phyloP scores from a whole-genome alignment of 2,888 invertebrate genomes.

The Aleiodes alternator region DNA sequence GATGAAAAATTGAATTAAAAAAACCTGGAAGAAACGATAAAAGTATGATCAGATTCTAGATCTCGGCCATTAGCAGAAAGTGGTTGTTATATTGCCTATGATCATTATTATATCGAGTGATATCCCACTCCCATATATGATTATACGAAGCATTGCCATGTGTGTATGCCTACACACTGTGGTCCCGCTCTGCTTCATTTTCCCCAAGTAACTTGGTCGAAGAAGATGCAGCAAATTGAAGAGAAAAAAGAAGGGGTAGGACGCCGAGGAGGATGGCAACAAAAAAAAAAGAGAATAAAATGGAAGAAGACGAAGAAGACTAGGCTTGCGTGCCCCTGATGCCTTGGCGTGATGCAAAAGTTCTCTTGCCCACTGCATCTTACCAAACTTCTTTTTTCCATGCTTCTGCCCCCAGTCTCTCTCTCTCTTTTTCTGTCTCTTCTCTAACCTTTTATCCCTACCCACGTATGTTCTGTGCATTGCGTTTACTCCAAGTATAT shows the following conservation, averaged over 20 bases:
- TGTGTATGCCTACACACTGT: slow-evolving; percentile 23
- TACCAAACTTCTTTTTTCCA: slow-evolving; percentile 43
- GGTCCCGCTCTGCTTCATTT: slow-evolving; percentile 35
- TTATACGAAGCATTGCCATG: slow-evolving; percentile 61
- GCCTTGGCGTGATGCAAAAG: slow-evolving; percentile 65
- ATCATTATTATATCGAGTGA: slow-evolving; percentile 65
- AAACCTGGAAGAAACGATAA: slow-evolving; percentile 20
- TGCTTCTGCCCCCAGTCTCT: slow-evolving; percentile 46
- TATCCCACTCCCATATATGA: slow-evolving; percentile 63
- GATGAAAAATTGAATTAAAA: neutral
- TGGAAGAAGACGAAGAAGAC: slow-evolving; percentile 48
- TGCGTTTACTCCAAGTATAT: slow-evolving; percentile 63
- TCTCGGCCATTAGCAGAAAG: slow-evolving; percentile 55
- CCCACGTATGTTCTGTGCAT: slow-evolving; percentile 50
- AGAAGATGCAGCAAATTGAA: slow-evolving; percentile 45
- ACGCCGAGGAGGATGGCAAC: slow-evolving; percentile 43
- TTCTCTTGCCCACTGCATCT: slow-evolving; percentile 50
- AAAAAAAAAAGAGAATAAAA: slow-evolving; percentile 26
- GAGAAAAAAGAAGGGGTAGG: slow-evolving; percentile 41
- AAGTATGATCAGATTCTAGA: slow-evolving; percentile 37
- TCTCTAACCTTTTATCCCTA: slow-evolving; percentile 42
- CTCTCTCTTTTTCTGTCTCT: slow-evolving; percentile 1
- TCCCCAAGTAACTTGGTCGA: slow-evolving; percentile 12
- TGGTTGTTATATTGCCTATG: slow-evolving; percentile 59
- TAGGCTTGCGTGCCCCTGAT: slow-evolving; percentile 66